Conservation (phyloP, 2,113 vertebrate species). For the Anas platyrhynchos region DNA sequence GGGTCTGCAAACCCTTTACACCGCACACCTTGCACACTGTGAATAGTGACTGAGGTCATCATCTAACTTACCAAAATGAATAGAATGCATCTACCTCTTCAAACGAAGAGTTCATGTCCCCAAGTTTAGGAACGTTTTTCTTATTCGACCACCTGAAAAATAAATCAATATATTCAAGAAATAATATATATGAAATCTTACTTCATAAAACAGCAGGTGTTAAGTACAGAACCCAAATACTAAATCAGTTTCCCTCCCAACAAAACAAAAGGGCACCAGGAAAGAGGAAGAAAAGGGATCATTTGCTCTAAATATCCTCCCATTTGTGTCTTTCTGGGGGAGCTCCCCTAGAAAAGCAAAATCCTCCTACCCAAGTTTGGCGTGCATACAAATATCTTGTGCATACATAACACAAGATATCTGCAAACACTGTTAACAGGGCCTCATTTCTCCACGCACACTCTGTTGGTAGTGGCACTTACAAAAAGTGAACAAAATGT, state of each 20-base stretch:
- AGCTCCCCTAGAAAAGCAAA: not conserved
- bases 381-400: not conserved
- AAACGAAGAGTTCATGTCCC: constrained; percentile 87
- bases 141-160: constrained; percentile 91
- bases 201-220: not conserved
- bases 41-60: not conserved
- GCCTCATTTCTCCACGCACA: not conserved
- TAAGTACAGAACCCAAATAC: not conserved
- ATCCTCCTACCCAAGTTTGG: not conserved
- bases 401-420: not conserved
- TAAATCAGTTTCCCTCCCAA: not conserved
- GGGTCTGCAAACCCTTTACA: not conserved
- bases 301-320: not conserved
- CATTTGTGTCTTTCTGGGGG: not conserved
- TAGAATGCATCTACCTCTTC: constrained; percentile 98
- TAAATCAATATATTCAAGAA: not conserved
- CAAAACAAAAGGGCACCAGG: not conserved
- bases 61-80: constrained; percentile 91
- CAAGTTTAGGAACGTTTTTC: constrained; percentile 90
- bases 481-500: not conserved
- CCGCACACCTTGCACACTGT: not conserved
- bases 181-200: not conserved
- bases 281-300: not conserved
- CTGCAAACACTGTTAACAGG: not conserved
- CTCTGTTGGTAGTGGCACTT: not conserved